Base-by-base conservation (phyloP, 2,113 vertebrate species). In the Hirundichthys speculiger region DNA sequence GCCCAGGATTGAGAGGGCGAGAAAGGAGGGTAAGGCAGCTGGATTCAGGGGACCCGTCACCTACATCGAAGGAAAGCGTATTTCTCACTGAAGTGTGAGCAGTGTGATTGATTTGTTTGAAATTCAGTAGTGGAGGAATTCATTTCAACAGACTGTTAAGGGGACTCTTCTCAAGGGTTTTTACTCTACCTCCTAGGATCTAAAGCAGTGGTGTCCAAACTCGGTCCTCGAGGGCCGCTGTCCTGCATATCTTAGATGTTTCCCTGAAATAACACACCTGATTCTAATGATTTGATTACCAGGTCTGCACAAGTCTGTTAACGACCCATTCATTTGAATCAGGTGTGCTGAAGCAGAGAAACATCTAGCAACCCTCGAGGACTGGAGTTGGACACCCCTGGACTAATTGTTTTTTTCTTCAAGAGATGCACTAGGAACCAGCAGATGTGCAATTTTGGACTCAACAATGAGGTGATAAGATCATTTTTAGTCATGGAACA, bases 11-110 rank as follows among this genome's bases (percentile, higher is more conserved):
- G 15, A 25, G 0, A 20, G 30, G 56, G 30, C 52, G 2, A 54
- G 52, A 6, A 54, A 54, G 30, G 52, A 39, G 34, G 52, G 56
- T 13, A 59, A 59, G 25, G 42, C 56, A 14, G 56, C 11, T 1
- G 42, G 56, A 13, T 59, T 43, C 22, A 58, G 55, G 2, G 22
- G 55, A 4, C 55, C 55, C 16, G 43, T 18, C 41, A 22, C 40
- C 2, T 43, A 25, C 41, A 58, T 13, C 10, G 16, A 58, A 5
- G 21, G 41, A 9, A 58, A 43, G 39, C 16, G 40, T 8, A 56
- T 56, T 11, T 16, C 3, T 2, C 16, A 22, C 55, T 58, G 40
- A 43, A 49, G 13, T 34, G 16, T 22, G 18, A 30, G 1, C 16
- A 18, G 10, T 7, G 27, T 5, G 43, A 41, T 43, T 16, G 54